phyloP scores from a whole-genome alignment of 2,888 invertebrate genomes.

The Philhelius pedissequus region DNA sequence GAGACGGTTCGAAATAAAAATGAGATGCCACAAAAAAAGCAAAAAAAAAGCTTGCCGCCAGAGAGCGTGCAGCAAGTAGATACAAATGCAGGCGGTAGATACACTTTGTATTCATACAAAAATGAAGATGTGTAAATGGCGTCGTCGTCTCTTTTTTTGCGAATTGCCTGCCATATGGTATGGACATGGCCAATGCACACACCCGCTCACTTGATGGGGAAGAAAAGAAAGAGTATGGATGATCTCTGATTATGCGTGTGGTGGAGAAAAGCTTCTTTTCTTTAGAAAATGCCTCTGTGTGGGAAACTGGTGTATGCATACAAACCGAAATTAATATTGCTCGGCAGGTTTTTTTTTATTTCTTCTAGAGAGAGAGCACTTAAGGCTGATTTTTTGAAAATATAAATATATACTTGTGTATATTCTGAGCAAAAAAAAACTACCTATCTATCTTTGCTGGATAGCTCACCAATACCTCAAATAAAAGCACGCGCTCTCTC shows the following conservation, averaged over 20 bases:
- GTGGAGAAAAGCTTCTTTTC: constrained; percentile 16
- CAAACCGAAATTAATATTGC: constrained; percentile 45
- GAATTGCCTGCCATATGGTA: not conserved
- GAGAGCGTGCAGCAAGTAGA: not conserved
- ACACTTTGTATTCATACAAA: not conserved
- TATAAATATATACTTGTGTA: constrained; percentile 3
- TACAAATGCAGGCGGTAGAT: not conserved
- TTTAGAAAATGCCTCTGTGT: not conserved
- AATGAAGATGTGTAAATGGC: not conserved
- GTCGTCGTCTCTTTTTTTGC: not conserved
- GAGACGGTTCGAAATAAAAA: constrained; percentile 55
- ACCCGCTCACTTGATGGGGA: not conserved
- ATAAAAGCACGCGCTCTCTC: constrained; percentile 42
- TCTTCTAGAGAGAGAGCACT: constrained; percentile 19
- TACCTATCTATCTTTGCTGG: constrained; percentile 21
- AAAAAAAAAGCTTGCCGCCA: not conserved
- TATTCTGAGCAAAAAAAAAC: constrained; percentile 1
- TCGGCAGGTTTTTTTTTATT: constrained; percentile 9
- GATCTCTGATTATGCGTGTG: not conserved
- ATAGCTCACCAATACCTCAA: constrained; percentile 42
- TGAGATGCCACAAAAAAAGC: constrained; percentile 30
- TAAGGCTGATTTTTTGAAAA: constrained; percentile 13
- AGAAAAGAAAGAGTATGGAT: not conserved
- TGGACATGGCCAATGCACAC: not conserved
- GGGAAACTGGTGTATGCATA: constrained; percentile 1